These are phyloP conservation scores for Psococerastis gibbosa DNA, from an alignment of 2,888 invertebrate genomes.

Conservation along the genomic window DNA sequence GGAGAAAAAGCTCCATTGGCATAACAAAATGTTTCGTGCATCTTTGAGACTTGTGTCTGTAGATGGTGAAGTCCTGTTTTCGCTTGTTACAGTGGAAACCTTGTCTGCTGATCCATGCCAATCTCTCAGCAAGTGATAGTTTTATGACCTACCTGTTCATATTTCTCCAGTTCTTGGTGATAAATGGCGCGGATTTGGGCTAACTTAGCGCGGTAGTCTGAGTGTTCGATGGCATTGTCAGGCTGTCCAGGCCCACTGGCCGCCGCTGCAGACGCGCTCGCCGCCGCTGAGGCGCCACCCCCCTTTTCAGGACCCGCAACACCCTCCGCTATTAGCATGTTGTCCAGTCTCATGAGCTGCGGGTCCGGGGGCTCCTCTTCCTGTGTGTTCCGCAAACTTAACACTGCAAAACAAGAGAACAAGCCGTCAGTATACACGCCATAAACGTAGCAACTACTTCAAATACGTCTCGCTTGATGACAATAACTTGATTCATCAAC, in stretches of 20 bases:
- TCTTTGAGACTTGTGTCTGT: no score
- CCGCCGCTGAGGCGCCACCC: constrained; percentile 70
- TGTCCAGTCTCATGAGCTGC: constrained; percentile 94
- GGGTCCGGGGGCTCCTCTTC: constrained; percentile 98
- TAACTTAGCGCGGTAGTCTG: constrained; percentile 96
- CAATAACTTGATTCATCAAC: no score
- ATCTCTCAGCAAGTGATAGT: no score
- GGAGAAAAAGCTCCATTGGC: no score
- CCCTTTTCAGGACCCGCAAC: constrained; percentile 93
- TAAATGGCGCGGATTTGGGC: constrained; percentile 98
- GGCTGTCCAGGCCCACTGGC: constrained; percentile 56
- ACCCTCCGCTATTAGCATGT: constrained; percentile 97
- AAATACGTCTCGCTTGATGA: no score
- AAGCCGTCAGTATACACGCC: no score
- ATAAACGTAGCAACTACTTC: no score
- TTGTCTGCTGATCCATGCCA: no score
- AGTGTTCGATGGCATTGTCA: constrained; percentile 96
- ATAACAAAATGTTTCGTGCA: no score
- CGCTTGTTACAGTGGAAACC: no score
- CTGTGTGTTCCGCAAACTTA: constrained; percentile 89
- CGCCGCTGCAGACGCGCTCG: constrained; percentile 69
- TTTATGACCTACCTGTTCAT: constrained; percentile 59
- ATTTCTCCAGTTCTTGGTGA: constrained; percentile 97
- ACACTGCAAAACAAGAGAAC: constrained; percentile 38
- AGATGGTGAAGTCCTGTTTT: no score